Percentiles rank a stretch among this genome's conserved stretches.
Conservation (phyloP, 2,797 vertebrate genomes). For the Monodelphis domestica region DNA sequence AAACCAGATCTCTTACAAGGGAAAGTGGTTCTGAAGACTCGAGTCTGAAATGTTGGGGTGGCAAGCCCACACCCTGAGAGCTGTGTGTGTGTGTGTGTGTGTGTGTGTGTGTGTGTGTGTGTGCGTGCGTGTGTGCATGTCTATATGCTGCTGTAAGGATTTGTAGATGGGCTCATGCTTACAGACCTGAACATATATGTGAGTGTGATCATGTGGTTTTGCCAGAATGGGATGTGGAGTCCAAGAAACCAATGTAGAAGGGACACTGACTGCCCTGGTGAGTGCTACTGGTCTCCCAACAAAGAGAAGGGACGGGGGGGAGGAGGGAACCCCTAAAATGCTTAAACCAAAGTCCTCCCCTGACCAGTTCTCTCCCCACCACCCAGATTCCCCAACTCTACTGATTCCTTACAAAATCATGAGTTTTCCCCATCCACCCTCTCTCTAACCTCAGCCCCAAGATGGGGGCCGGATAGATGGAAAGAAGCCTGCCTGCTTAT, state of each 20-base stretch:
- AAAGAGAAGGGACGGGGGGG: neutral
- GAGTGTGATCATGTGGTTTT: neutral
- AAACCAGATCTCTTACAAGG: neutral
- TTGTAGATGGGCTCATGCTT: neutral
- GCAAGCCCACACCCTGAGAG: fast-evolving
- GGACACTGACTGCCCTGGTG: neutral
- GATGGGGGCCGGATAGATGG: neutral
- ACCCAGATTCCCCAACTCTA: neutral
- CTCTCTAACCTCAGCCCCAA: neutral
- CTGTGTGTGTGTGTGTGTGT: neutral
- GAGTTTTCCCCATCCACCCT: neutral
- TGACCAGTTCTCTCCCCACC: neutral
- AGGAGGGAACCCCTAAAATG: too few relatives aligned
- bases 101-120: fast-evolving
- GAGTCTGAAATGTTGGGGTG: neutral
- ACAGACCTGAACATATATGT: neutral
- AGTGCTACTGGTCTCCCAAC: neutral
- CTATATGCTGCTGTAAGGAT: neutral
- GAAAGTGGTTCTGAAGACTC: neutral
- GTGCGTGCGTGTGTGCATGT: fast-evolving
- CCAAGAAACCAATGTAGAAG: fast-evolving
- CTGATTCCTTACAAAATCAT: neutral
- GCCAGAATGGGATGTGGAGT: fast-evolving
- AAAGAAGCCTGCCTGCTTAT: neutral
- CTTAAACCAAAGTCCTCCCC: neutral